phyloP scores from a whole-genome alignment of 1,140 invertebrate species.

The Eumeta japonica region DNA sequence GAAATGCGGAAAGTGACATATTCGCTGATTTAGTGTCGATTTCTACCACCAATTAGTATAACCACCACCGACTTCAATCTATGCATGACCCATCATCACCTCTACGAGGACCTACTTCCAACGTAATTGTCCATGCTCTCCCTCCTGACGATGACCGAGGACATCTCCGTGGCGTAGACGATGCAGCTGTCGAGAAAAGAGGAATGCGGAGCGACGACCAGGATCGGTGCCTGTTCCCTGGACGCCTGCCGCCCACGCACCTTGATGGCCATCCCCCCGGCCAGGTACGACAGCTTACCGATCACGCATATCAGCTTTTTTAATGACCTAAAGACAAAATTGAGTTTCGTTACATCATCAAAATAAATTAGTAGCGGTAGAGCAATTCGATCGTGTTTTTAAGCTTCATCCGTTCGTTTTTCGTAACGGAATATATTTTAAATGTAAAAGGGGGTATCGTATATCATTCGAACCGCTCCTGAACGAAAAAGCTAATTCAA shows the following conservation, averaged over 20 bases:
- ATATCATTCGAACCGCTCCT: no score
- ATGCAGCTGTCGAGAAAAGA: constrained; percentile 84
- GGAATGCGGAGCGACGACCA: constrained; percentile 84
- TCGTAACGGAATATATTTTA: no score
- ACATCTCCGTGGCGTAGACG: constrained; percentile 75
- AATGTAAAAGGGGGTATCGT: no score
- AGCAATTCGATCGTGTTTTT: no score
- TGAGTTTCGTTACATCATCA: no score
- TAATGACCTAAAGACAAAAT: constrained; percentile 59
- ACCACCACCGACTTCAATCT: no score
- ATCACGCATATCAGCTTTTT: constrained; percentile 69
- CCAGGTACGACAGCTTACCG: constrained; percentile 69
- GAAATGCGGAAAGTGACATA: no score
- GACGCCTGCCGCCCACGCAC: constrained; percentile 74
- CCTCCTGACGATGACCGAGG: constrained; percentile 75
- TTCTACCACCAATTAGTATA: no score
- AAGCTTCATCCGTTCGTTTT: no score
- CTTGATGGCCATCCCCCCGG: constrained; percentile 76
- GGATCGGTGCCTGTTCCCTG: constrained; percentile 74
- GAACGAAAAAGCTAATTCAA: no score
- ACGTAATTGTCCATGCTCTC: constrained; percentile 80
- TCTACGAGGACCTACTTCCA: constrained; percentile 70
- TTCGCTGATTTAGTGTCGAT: no score
- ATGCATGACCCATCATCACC: constrained; percentile 7
- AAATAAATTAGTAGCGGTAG: no score